Evolutionary conservation across 2,113 vertebrate species (phyloP), one percentile per base, ranked within the genome.

Genomic region (Maccullochella peelii): DNA sequence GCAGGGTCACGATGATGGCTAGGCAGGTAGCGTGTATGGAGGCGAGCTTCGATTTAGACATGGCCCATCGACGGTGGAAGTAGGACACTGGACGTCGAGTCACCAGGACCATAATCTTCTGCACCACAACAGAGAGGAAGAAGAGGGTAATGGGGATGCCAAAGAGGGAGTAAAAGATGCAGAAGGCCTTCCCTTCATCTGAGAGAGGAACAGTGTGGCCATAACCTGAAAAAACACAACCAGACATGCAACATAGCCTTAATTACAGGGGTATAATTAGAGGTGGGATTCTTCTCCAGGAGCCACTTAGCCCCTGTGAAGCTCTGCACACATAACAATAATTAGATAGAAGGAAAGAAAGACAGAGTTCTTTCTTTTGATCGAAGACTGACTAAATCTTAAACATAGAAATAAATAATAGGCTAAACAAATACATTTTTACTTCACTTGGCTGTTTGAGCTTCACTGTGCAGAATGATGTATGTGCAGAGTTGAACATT

Each of bases 151-250:
- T 95, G 0, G 98, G 98, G 89, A 99, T 99, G 62, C 98, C 98
- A 0, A 99, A 93, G 66, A 99, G 90, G 0, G 97, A 96, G 92
- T 98, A 99, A 93, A 99, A 82, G 86, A 99, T 97, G 86, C 98
- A 99, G 94, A 99, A 99, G 58, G 96, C 95, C 91, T 99, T 99
- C 7, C 98, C 98, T 40, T 95, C 98, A 3, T 99, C 97, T 3
- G 98, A 99, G 50, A 99, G 94, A 76, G 98, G 98, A 84, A 98
- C 98, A 0, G 97, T 96, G 93, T 99, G 98, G 61, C 98, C 98
- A 74, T 99, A 99, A 72, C 98, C 98, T 99, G 93, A 0, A 81
- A 76, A 72, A 76, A 72, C 40, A 91, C 21, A 90, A 38, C 18
- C 54, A 85, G 44, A 79, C n/a, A 38, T 21, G 66, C 16, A 65